A percentile compares a stretch with the other conserved stretches of the same genome.
These are phyloP conservation scores for Camptogramma bilineatum DNA, from an alignment of 2,888 invertebrate species.

Conservation along the genomic window DNA sequence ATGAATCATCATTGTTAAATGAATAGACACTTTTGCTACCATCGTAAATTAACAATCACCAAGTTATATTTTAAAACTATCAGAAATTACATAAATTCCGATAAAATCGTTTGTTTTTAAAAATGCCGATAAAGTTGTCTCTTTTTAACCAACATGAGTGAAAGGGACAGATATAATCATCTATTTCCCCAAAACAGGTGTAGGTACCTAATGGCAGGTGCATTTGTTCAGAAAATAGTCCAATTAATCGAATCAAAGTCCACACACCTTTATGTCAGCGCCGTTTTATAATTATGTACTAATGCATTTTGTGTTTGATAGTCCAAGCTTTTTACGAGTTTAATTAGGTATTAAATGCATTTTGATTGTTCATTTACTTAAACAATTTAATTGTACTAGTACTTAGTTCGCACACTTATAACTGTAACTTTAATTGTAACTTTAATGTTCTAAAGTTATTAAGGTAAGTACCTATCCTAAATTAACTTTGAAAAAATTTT, in stretches of 20 bases:
- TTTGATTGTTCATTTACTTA: too few species aligned
- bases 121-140: neutral
- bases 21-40: too few species aligned
- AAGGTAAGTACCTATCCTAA: too few species aligned
- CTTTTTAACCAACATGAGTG: neutral
- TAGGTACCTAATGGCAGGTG: constrained; percentile 69
- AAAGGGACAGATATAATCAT: neutral
- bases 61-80: too few species aligned
- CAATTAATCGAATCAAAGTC: constrained; percentile 58
- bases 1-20: too few species aligned
- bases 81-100: too few species aligned
- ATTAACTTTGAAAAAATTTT: too few species aligned
- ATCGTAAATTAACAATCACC: too few species aligned
- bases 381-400: too few species aligned
- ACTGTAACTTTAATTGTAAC: too few species aligned
- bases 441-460: too few species aligned
- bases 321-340: neutral
- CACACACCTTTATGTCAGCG: constrained; percentile 45
- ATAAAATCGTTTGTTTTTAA: neutral
- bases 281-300: neutral
- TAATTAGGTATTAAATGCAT: neutral
- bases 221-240: constrained; percentile 68
- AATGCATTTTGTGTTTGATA: neutral
- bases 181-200: constrained; percentile 56
- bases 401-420: too few species aligned